Base-by-base conservation (phyloP, 2,797 vertebrate genomes). In the Micrastur ruficollis region DNA sequence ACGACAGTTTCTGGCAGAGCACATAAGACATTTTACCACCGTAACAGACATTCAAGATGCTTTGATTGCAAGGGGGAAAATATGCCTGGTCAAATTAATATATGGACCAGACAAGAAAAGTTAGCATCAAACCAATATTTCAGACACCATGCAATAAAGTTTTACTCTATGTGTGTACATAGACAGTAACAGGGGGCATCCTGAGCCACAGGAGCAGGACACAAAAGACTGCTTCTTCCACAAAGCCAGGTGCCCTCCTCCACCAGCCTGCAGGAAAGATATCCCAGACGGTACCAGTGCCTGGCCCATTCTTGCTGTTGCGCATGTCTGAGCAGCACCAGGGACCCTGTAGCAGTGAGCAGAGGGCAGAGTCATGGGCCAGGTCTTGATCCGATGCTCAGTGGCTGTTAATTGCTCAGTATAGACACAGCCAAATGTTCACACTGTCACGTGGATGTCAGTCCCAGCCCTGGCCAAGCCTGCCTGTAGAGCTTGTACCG, bases 1-100 rank as follows among this genome's bases (percentile, higher is more conserved):
- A 34, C 61, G 46, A 65, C 75, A 84, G 61, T 83, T 94, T 81
- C 59, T 88, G 85, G 53, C 70, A 94, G 40, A 93, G 9, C 32
- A 65, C 36, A 36, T 19, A 29, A 68, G 83, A 27, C 5, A 29
- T 85, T 95, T 95, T 94, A 68, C 86, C 76, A 53, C 65, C 84
- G 2, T 59, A 76, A 36, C 16, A 96, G 76, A 83, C 34, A 40
- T 27, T 46, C 52, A 91, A 81, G 50, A 58, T 61, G 50, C 50
- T 76, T 58, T 73, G 62, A 92, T 74, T 82, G 12, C 46, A 81
- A 75, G 22, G 18, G 26, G n/a, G 16, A 74, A 80, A 89, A 80
- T 81, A 71, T 12, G 2, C 36, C 38, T 0, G 0, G 63, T 86
- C 75, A 72, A 92, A 86, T 86, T 86, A 95, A 82, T 86, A 52